phyloP scores from a whole-genome alignment of 2,888 invertebrate genomes.

The Campaea margaritaria region DNA sequence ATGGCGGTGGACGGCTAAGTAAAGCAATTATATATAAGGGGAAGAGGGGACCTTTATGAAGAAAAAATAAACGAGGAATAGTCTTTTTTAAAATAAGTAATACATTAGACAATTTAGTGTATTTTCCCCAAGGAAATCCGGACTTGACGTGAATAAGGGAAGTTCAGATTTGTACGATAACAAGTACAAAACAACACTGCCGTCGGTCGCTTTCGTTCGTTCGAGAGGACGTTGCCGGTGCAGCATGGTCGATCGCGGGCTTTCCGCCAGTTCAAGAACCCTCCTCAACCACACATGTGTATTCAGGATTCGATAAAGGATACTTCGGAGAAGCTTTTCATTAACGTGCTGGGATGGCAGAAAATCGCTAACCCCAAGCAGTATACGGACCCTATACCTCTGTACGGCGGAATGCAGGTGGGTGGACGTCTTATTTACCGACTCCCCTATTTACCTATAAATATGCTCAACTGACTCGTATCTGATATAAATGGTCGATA shows the following conservation, averaged over 20 bases:
- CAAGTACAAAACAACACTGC: conserved; percentile 76
- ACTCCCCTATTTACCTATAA: conserved; percentile 6
- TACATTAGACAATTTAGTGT: no score
- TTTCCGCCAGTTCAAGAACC: conserved; percentile 89
- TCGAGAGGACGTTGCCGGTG: conserved; percentile 79
- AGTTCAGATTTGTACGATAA: conserved; percentile 63
- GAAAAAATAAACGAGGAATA: no score
- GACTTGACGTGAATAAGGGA: no score
- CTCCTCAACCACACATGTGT: conserved; percentile 91
- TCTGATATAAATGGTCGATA: background rate
- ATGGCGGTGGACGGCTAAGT: no score
- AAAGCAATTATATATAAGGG: no score
- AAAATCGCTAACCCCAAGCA: conserved; percentile 88
- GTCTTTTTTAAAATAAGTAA: no score
- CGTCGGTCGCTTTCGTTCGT: no score
- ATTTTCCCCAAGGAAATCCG: no score
- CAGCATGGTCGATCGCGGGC: conserved; percentile 86
- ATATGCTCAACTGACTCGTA: background rate
- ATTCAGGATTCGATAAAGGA: conserved; percentile 87
- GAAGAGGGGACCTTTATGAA: no score
- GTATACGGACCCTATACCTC: conserved; percentile 87
- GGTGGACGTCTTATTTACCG: conserved; percentile 38
- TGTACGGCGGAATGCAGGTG: conserved; percentile 90
- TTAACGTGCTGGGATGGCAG: conserved; percentile 90
- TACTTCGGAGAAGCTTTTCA: conserved; percentile 84